A percentile compares a stretch with the other conserved stretches of the same genome.
Conservation (phyloP, 2,888 invertebrate genomes). For the Lithophane leautieri region DNA sequence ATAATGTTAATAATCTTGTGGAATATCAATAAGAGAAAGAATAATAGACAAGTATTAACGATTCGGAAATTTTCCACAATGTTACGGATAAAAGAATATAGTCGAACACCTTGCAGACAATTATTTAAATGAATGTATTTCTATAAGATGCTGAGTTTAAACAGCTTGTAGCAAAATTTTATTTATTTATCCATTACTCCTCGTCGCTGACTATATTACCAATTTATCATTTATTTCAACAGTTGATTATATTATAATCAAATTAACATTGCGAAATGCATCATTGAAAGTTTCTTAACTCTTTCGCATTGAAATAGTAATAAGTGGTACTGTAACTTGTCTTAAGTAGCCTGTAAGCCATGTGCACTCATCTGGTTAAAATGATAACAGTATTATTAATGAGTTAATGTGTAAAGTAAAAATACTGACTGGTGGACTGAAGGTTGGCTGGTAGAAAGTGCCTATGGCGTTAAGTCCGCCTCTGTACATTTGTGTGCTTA, state of each 20-base stretch:
- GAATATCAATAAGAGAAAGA: constrained; percentile 23
- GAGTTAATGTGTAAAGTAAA: constrained; percentile 36
- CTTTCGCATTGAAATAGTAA: constrained; percentile 25
- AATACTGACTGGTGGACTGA: too few species aligned
- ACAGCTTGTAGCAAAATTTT: constrained; percentile 45
- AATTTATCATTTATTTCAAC: constrained; percentile 56
- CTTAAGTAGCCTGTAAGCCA: constrained; percentile 23
- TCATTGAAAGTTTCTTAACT: constrained; percentile 35
- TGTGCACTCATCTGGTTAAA: constrained; percentile 36
- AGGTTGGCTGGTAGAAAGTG: too few species aligned
- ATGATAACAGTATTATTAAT: constrained; percentile 37
- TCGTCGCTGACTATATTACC: constrained; percentile 26
- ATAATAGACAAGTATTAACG: constrained; percentile 28
- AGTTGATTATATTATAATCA: constrained; percentile 51
- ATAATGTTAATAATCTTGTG: constrained; percentile 1
- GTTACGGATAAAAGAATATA: constrained; percentile 24
- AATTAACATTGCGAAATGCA: constrained; percentile 47
- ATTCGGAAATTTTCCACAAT: constrained; percentile 32
- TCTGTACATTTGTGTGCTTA: too few species aligned
- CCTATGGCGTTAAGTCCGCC: too few species aligned
- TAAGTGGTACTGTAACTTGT: constrained; percentile 23
- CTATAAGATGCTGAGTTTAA: constrained; percentile 44
- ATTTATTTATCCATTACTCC: constrained; percentile 42
- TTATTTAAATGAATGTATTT: constrained; percentile 58
- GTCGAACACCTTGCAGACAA: constrained; percentile 59